Evolutionary conservation across 2,888 invertebrate genomes (phyloP), one percentile per base, ranked within the genome.

Genomic region (Trissolcus japonicus): DNA sequence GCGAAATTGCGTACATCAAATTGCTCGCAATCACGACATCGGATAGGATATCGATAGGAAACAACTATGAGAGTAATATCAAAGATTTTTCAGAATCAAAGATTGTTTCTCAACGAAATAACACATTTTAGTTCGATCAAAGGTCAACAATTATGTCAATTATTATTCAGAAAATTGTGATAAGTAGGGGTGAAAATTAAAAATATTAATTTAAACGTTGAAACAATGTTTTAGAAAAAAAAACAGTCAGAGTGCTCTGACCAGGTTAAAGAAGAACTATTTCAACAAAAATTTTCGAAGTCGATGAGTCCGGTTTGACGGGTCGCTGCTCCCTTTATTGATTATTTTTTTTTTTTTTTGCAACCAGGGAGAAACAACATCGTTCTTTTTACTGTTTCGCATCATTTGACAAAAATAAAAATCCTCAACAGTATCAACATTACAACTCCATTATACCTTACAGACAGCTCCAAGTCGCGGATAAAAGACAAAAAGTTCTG

Each of bases 251-350:
- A 56, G 50, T 57, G 55, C 40, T 62, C 48, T 56, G 62, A 53
- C 56, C 43, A 48, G 14, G 14, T 61, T 35, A 62, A 68, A 75
- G 54, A 25, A 75, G 63, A 75, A 65, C 75, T 68, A 75, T 75
- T 75, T 76, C 69, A 57, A 69, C 63, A 73, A 74, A 78, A 84
- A 84, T 85, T 84, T 85, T 82, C 75, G 81, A 81, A 69, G 75
- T 63, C 50, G 79, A 80, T 77, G 56, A 81, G 84, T 83, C 87
- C 85, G 87, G 85, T 88, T 87, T 85, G 83, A 83, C 83, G 82
- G 77, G 85, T 84, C 67, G 66, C 62, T 79, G 60, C 79, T 81
- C 82, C 77, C 80, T 81, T 83, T 83, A 82, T 80, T 79, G 79
- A 83, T 84, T 82, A 81, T 78, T 75, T 25, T 25, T 60, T 19